Evolutionary conservation across 2,113 vertebrate species (phyloP), one percentile per base, ranked within the genome.

Genomic region (Cololabis saira): DNA sequence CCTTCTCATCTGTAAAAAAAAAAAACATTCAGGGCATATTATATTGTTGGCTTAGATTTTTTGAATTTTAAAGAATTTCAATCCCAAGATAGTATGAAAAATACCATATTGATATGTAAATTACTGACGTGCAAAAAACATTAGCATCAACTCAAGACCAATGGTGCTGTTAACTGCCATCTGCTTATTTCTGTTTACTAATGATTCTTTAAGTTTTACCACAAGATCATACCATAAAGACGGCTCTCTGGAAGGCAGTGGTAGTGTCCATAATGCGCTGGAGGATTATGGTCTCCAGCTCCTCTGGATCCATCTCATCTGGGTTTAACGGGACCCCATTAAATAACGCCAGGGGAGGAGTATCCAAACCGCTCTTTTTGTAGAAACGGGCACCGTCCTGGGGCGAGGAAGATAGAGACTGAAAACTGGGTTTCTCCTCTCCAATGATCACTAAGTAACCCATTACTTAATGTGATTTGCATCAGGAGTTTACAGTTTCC

Each of bases 261-360:
- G 93, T 94, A 59, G 91, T 80, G 78, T 95, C 94, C 91, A 95
- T 93, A 88, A 98, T 98, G 89, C 85, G 97, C 75, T 95, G 95
- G 54, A 98, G 89, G 73, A 95, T 75, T 67, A 94, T 67, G 1
- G 91, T 93, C 89, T 97, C 95, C 52, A 98, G 80, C 44, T 96
- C 93, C 1, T 94, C 89, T 21, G 90, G 88, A 88, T 92, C 91
- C 93, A 96, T 93, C 85, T 97, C 94, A 68, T 95, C 93, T 18
- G 77, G 83, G 56, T 81, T 93, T 79, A 98, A 94, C 52, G 94
- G 94, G 62, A 96, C 89, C 22, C 98, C 98, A 63, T 99, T 99
- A 92, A 98, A 99, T 69, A 99, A 93, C 41, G 85, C 96, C 81
- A 97, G 90, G 69, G 98, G 98, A 67, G 98, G 88, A 0, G 90